phyloP scores from a whole-genome alignment of 2,113 vertebrate genomes.

The Lethenteron reissneri region DNA sequence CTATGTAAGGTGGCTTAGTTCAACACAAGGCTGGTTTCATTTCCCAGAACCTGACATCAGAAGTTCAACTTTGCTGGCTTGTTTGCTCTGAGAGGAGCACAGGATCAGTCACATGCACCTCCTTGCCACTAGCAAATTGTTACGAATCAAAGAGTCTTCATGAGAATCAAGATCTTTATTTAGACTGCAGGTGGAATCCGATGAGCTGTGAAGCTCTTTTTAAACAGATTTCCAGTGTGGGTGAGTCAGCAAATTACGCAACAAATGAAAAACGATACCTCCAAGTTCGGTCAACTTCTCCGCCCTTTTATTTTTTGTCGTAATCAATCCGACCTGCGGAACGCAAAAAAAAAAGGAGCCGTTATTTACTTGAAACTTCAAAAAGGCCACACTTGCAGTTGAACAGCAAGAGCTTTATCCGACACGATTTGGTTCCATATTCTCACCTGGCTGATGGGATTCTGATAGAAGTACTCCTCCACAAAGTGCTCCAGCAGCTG shows the following conservation, averaged over 20 bases:
- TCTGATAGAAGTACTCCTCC: slow-evolving; percentile 93
- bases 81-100: too few relatives aligned
- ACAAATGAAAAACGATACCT: slow-evolving; percentile 29
- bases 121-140: too few relatives aligned
- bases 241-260: neutral
- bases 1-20: too few relatives aligned
- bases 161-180: neutral
- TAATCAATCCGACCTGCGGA: slow-evolving; percentile 59
- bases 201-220: too few relatives aligned
- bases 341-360: neutral
- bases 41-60: too few relatives aligned
- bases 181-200: too few relatives aligned
- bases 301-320: slow-evolving; percentile 78
- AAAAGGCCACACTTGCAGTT: slow-evolving; percentile 9
- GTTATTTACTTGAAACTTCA: neutral
- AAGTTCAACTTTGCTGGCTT: too few relatives aligned
- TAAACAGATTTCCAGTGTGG: neutral
- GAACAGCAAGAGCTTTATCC: neutral
- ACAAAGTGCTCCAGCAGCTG: slow-evolving; percentile 77
- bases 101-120: too few relatives aligned
- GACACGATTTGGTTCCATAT: neutral
- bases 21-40: too few relatives aligned
- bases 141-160: neutral
- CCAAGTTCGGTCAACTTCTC: slow-evolving; percentile 86
- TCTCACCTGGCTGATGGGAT: slow-evolving; percentile 88